Base-by-base conservation (phyloP, 2,113 vertebrate species). In the Cervus canadensis region DNA sequence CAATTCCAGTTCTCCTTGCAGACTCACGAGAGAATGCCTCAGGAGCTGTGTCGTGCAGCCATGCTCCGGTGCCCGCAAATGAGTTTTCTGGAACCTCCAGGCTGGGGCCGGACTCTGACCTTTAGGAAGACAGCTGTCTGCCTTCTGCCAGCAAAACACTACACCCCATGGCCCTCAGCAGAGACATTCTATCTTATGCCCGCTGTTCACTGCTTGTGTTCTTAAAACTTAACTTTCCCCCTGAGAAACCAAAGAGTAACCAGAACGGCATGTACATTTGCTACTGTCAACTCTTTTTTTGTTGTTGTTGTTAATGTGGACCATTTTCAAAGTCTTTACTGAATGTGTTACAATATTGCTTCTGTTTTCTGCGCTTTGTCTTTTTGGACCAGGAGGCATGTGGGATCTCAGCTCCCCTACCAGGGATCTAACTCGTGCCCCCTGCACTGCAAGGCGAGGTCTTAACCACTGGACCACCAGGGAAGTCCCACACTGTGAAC, bases 1-100 rank as follows among this genome's bases (percentile, higher is more conserved):
- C 23, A 26, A 26, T 26, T 36, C 33, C 3, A 21, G 45, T n/a
- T 90, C 33, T 76, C 52, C 16, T 85, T 36, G 43, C 56, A 59
- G 56, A 48, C 36, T 43, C 59, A 21, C 0, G 1, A 5, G 21
- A 54, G 40, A 23, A 2, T 0, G 0, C 59, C 60, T 62, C 54
- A 8, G 26, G 8, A 83, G 45, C 56, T 6, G 1, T 4, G 30
- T 30, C 4, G 4, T 8, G 40, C 8, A 52, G 25, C 25, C 91
- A 52, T 4, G 25, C 43, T 43, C 2, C 2, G 50, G n/a, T 59
- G 74, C 48, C 67, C 43, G 67, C 28, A 57, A 40, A 52, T n/a
- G 28, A 59, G n/a, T 57, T 67, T 82, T 40, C 83, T 15, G 4
- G 25, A 57, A 45, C 54, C 79, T 56, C 7, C 1, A 71, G 71